A percentile compares a stretch with the other conserved stretches of the same genome.
Evolutionary conservation across 2,797 vertebrate species (phyloP).

Genomic region (Anabas testudineus): DNA sequence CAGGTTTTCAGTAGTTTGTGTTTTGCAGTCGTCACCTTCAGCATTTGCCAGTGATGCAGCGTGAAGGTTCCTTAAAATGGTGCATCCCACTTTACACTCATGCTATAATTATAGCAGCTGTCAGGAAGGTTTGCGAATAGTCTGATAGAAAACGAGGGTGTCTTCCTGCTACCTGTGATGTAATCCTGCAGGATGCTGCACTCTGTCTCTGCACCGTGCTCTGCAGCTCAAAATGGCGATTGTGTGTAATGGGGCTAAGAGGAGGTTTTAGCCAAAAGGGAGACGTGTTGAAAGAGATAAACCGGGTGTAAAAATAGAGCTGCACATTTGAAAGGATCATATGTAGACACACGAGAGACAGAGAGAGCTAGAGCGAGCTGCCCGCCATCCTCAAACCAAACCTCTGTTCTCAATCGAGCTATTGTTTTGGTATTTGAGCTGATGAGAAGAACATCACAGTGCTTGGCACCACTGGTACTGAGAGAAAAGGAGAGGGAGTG

Average conservation of each 20-base stretch:
- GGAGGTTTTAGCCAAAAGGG: not conserved
- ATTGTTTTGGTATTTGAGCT: slow-evolving; percentile 61
- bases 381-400: slow-evolving; percentile 5
- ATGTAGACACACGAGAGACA: slow-evolving; percentile 13
- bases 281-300: not conserved
- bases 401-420: slow-evolving; percentile 48
- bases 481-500: not conserved
- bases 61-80: no score
- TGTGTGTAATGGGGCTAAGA: not conserved
- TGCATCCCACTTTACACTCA: no score
- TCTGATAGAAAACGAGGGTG: no score
- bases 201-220: not conserved
- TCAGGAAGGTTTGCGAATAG: no score
- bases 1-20: no score
- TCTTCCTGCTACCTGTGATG: no score
- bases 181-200: no score
- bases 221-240: not conserved
- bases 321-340: slow-evolving; percentile 7
- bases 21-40: no score
- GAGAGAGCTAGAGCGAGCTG: not conserved
- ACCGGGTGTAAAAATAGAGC: slow-evolving; percentile 5
- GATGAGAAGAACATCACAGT: slow-evolving; percentile 20
- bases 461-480: slow-evolving; percentile 37
- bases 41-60: no score
- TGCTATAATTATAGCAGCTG: no score